Conservation (phyloP, 2,888 invertebrate genomes). For the Sarcophaga caerulescens region DNA sequence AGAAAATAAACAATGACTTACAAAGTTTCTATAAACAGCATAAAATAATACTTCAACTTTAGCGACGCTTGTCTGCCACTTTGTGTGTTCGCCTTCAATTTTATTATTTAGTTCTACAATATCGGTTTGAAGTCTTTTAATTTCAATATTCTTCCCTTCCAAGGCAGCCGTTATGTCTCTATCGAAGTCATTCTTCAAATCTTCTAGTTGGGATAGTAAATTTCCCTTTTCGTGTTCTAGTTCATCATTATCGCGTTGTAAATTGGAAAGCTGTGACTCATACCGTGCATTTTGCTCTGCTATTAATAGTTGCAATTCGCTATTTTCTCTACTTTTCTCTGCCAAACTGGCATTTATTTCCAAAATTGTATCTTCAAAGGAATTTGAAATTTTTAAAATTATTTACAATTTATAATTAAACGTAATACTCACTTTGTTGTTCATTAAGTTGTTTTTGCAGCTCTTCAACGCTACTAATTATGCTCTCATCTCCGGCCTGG, state of each 20-base stretch:
- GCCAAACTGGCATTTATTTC: constrained; percentile 82
- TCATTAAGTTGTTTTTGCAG: constrained; percentile 85
- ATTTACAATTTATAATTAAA: background rate
- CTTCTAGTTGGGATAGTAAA: constrained; percentile 76
- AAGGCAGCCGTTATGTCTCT: constrained; percentile 76
- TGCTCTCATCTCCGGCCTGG: constrained; percentile 85
- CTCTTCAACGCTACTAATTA: constrained; percentile 85
- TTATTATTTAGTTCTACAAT: constrained; percentile 75
- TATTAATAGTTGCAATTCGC: constrained; percentile 81
- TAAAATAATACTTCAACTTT: constrained; percentile 74
- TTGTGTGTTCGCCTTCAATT: constrained; percentile 76
- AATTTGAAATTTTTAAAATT: constrained; percentile 2
- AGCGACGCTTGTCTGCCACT: constrained; percentile 77
- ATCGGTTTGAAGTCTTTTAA: constrained; percentile 77
- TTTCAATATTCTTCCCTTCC: constrained; percentile 78
- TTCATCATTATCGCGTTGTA: constrained; percentile 83
- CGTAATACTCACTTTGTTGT: constrained; percentile 82
- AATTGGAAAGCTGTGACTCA: constrained; percentile 83
- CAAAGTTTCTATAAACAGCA: background rate
- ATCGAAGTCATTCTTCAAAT: constrained; percentile 79
- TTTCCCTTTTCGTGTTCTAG: constrained; percentile 81
- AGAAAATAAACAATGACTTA: background rate
- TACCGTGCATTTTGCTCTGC: constrained; percentile 82
- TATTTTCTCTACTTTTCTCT: constrained; percentile 83
- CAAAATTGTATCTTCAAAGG: constrained; percentile 80